Evolutionary conservation across 2,888 invertebrate species (phyloP).

Genomic region (Eucriotettix oculatus): DNA sequence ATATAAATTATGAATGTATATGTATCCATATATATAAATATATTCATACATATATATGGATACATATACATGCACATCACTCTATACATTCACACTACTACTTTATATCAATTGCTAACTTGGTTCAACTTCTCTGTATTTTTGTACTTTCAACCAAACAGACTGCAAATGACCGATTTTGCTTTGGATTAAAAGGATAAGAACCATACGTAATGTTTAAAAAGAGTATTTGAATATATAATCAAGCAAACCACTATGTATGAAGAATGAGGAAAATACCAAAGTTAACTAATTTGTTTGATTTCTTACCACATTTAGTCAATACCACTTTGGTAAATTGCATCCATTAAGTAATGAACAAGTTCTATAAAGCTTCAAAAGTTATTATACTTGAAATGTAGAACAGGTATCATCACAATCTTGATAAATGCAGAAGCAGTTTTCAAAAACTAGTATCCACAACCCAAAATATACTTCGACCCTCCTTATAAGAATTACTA

Average conservation of each 20-base stretch:
- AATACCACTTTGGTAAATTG: slow-evolving; percentile 15
- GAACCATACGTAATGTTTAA: slow-evolving; percentile 11
- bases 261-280: slow-evolving; percentile 14
- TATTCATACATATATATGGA: not conserved
- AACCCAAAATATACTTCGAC: slow-evolving; percentile 16
- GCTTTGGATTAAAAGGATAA: slow-evolving; percentile 14
- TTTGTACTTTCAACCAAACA: not conserved
- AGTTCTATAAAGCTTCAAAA: slow-evolving; percentile 16
- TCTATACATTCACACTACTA: not conserved
- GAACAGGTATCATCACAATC: slow-evolving; percentile 16
- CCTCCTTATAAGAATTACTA: slow-evolving; percentile 13
- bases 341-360: slow-evolving; percentile 14
- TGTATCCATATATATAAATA: not conserved
- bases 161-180: slow-evolving; percentile 16
- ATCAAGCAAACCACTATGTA: slow-evolving; percentile 15
- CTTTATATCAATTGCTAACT: not conserved
- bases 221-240: slow-evolving; percentile 16
- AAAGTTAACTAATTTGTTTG: slow-evolving; percentile 14
- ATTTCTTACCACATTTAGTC: slow-evolving; percentile 12
- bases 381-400: slow-evolving; percentile 15
- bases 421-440: slow-evolving; percentile 16
- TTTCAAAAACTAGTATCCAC: slow-evolving; percentile 16
- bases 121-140: not conserved
- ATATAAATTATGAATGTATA: not conserved
- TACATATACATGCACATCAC: not conserved